phyloP scores from a whole-genome alignment of 2,797 vertebrate species.

The Anableps anableps region DNA sequence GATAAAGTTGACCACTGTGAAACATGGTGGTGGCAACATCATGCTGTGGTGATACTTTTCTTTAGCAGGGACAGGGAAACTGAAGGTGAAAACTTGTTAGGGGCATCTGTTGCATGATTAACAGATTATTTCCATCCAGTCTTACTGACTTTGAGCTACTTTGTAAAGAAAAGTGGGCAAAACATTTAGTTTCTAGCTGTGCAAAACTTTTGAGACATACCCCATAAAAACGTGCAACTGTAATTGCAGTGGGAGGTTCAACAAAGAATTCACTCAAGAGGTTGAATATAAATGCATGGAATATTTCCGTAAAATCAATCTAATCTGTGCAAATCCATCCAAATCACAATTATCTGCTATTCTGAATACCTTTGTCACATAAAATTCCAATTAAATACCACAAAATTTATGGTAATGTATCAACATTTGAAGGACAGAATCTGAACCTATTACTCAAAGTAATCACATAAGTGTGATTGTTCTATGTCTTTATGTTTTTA shows the following conservation, averaged over 20 bases:
- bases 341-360: background rate
- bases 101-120: background rate
- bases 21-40: background rate
- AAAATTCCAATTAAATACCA: background rate
- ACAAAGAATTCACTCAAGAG: background rate
- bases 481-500: slow-evolving; percentile 7
- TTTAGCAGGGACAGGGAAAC: background rate
- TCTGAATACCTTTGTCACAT: background rate
- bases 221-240: background rate
- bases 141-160: background rate
- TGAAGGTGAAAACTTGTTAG: background rate
- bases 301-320: background rate
- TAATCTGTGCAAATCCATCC: background rate
- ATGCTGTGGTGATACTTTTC: background rate
- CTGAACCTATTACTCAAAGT: background rate
- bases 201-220: background rate
- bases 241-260: background rate
- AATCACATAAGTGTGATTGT: background rate
- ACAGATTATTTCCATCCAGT: background rate
- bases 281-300: too few relatives aligned
- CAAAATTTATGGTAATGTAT: background rate
- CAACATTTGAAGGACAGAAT: background rate
- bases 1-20: background rate
- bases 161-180: background rate
- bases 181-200: background rate